Evolutionary conservation across 2,888 invertebrate genomes (phyloP), one percentile per base, ranked within the genome.

Genomic region (Galeruca laticollis): DNA sequence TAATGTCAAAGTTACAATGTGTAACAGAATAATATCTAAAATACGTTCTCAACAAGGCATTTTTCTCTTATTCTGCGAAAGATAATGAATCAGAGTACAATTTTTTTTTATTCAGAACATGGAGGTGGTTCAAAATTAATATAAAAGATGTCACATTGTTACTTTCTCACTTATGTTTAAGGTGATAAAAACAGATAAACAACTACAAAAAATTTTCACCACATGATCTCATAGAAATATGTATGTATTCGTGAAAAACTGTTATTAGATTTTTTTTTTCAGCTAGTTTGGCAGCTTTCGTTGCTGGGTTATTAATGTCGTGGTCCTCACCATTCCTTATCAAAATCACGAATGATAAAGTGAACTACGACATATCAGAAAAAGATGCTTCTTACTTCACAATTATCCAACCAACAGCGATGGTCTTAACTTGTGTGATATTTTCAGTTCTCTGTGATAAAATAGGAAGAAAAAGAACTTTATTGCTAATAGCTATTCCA

Each of bases 281-380:
- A 77, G 77, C 72, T 40, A 73, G 74, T 11, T 6, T 79, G 20
- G 69, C 76, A 33, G 70, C 78, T 0, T 67, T 81, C 18, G 76
- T 71, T 21, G 75, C 75, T 31, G 81, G 82, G 2, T 66, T 80
- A 13, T 54, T 73, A 0, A 71, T 74, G 31, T 70, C 76, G n/a
- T 84, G 84, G 84, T 76, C 83, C 37, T 82, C 84, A 26, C 83
- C 84, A 26, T 80, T 83, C 11, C 78, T 83, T 21, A 81, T 82
- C 35, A 78, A 78, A 70, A 76, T 84, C 4, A 75, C 80, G 33
- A 74, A 77, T 35, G 79, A 80, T 51, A 77, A 80, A 61, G 75
- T 75, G 10, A 76, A 77, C 8, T 76, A 78, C 47, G 76, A 82
- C 40, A 77, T 84, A 31, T 80, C 81, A 2, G 77, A 80, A 68